Percentiles rank a stretch among this genome's conserved stretches.
phyloP scores from a whole-genome alignment of 2,113 vertebrate genomes.

The Caranx ignobilis region DNA sequence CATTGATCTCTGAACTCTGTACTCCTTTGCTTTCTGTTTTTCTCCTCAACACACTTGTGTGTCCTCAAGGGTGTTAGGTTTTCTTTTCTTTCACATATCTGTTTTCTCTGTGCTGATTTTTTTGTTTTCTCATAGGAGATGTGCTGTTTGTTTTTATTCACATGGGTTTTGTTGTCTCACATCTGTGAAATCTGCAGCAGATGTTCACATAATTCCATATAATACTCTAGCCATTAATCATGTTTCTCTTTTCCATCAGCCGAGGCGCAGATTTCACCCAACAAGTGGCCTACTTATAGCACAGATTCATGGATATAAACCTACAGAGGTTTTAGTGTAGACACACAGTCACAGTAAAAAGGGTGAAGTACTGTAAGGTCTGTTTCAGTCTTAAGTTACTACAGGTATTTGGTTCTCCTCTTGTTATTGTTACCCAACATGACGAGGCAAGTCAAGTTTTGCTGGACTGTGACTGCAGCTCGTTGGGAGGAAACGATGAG shows the following conservation, averaged over 20 bases:
- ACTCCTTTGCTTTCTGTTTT: constrained; percentile 4
- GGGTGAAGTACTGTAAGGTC: not conserved
- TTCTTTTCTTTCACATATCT: constrained; percentile 5
- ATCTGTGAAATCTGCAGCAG: constrained; percentile 71
- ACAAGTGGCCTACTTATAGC: constrained; percentile 43
- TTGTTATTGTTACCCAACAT: not conserved
- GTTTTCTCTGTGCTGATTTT: constrained; percentile 2
- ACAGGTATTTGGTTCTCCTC: not conserved
- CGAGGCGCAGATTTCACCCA: constrained; percentile 45
- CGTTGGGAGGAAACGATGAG: not conserved
- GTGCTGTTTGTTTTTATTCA: constrained; percentile 35
- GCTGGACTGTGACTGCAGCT: constrained; percentile 21
- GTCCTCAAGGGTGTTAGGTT: constrained; percentile 15
- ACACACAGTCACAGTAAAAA: not conserved
- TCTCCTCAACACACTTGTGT: constrained; percentile 3
- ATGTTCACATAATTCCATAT: constrained; percentile 69
- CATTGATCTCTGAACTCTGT: constrained; percentile 22
- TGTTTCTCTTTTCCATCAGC: constrained; percentile 35
- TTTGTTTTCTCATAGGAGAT: constrained; percentile 3
- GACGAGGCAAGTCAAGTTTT: constrained; percentile 1
- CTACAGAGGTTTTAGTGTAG: not conserved
- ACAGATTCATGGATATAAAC: constrained; percentile 19
- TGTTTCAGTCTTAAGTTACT: not conserved
- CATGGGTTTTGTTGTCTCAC: constrained; percentile 28
- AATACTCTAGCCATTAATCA: constrained; percentile 65